A percentile compares a stretch with the other conserved stretches of the same genome.
Evolutionary conservation across 2,888 invertebrate genomes (phyloP).

Genomic region (Agrotis segetum): DNA sequence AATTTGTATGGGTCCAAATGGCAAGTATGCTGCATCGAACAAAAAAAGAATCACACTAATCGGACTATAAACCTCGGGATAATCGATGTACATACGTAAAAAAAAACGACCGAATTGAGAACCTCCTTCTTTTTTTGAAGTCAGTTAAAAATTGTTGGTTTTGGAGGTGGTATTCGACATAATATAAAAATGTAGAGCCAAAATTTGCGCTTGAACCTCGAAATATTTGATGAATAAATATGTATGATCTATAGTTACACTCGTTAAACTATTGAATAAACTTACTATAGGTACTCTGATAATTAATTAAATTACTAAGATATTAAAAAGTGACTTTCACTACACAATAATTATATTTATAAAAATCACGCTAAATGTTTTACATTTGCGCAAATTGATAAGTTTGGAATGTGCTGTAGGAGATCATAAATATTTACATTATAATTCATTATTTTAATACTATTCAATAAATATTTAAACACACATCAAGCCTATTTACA

Average conservation of each 20-base stretch:
- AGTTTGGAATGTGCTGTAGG: slow-evolving; percentile 89
- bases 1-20: too few relatives aligned
- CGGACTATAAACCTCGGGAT: too few relatives aligned
- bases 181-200: too few relatives aligned
- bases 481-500: slow-evolving; percentile 54
- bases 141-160: background rate
- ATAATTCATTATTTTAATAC: slow-evolving; percentile 26
- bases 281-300: slow-evolving; percentile 13
- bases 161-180: background rate
- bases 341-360: slow-evolving; percentile 37
- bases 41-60: too few relatives aligned
- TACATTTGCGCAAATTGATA: slow-evolving; percentile 70
- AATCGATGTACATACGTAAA: too few relatives aligned
- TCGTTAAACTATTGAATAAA: slow-evolving; percentile 4
- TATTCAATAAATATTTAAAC: slow-evolving; percentile 50
- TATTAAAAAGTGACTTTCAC: slow-evolving; percentile 20
- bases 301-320: slow-evolving; percentile 8
- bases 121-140: too few relatives aligned
- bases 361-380: slow-evolving; percentile 74
- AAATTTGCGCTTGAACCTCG: background rate
- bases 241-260: slow-evolving; percentile 3
- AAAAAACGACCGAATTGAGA: too few relatives aligned
- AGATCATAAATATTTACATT: slow-evolving; percentile 78
- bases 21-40: too few relatives aligned
- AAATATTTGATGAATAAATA: background rate